Percentiles rank a stretch among this genome's conserved stretches.
Evolutionary conservation across 2,113 vertebrate species (phyloP).

Genomic region (Lepus americanus): DNA sequence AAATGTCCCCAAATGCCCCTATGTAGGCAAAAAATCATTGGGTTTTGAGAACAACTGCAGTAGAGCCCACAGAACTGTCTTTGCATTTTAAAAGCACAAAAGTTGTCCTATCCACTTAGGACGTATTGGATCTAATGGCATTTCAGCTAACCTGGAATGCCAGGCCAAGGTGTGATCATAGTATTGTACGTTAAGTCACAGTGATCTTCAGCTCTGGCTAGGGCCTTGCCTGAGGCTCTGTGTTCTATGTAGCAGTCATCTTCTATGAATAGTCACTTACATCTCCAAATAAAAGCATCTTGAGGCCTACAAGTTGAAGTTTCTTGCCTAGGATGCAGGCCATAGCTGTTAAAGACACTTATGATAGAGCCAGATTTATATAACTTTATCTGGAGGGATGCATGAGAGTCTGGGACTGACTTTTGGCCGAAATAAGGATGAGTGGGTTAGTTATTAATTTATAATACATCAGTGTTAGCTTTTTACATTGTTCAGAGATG

Average conservation of each 20-base stretch:
- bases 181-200: not conserved
- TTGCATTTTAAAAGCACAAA: not conserved
- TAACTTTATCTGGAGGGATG: not conserved
- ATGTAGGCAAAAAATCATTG: not conserved
- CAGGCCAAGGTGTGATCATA: not conserved
- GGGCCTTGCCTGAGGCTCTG: not conserved
- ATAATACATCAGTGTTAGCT: not conserved
- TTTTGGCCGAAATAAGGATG: not conserved
- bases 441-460: not conserved
- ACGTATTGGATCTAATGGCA: not conserved
- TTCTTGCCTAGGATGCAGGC: not conserved
- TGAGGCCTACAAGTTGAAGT: not conserved
- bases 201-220: not conserved
- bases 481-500: not conserved
- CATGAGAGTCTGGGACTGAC: not conserved
- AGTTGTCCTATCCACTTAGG: not conserved
- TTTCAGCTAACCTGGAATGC: not conserved
- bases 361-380: not conserved
- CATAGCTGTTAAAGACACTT: not conserved
- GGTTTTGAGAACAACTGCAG: not conserved
- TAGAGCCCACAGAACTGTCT: not conserved
- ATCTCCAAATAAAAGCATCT: not conserved
- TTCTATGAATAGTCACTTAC: not conserved
- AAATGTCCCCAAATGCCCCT: not conserved
- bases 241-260: not conserved